phyloP scores from a whole-genome alignment of 2,797 vertebrate species.

The Poecilia wingei region DNA sequence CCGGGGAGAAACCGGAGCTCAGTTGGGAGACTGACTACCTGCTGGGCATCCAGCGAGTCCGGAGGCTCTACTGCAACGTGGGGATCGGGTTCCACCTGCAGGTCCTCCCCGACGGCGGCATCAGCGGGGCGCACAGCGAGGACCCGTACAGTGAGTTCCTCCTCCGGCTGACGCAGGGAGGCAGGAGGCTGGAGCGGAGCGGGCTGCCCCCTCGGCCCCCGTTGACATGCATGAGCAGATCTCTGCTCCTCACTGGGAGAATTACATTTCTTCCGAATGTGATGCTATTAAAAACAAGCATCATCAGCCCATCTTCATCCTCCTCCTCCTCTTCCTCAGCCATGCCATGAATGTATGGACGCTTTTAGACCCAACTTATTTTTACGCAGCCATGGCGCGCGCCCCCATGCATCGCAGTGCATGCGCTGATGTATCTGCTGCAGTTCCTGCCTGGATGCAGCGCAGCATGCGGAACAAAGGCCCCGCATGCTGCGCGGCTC shows the following conservation, averaged over 20 bases:
- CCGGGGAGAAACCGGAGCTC: conserved; percentile 88
- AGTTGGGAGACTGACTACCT: conserved; percentile 95
- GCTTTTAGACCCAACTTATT: conserved; percentile 84
- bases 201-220: conserved; percentile 30
- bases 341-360: conserved; percentile 79
- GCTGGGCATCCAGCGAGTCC: conserved; percentile 95
- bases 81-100: conserved; percentile 99
- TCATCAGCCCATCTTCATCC: conserved; percentile 59
- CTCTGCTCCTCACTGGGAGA: conserved; percentile 67
- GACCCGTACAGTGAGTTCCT: conserved; percentile 97
- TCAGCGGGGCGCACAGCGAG: conserved; percentile 93
- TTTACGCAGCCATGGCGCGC: conserved; percentile 75
- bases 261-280: conserved; percentile 71
- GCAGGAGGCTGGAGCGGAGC: conserved; percentile 47
- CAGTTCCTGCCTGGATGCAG: conserved; percentile 46
- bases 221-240: conserved; percentile 72
- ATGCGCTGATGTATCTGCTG: conserved; percentile 55
- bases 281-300: conserved; percentile 76
- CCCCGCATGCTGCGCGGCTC: conserved; percentile 67
- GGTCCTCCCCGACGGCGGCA: conserved; percentile 90
- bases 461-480: conserved; percentile 76
- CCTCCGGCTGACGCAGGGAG: conserved; percentile 75
- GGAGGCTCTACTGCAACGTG: conserved; percentile 98
- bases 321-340: conserved; percentile 22
- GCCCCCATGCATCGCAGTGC: conserved; percentile 24